Evolutionary conservation across 2,113 vertebrate genomes (phyloP).

Genomic region (Erythrolamprus reginae): DNA sequence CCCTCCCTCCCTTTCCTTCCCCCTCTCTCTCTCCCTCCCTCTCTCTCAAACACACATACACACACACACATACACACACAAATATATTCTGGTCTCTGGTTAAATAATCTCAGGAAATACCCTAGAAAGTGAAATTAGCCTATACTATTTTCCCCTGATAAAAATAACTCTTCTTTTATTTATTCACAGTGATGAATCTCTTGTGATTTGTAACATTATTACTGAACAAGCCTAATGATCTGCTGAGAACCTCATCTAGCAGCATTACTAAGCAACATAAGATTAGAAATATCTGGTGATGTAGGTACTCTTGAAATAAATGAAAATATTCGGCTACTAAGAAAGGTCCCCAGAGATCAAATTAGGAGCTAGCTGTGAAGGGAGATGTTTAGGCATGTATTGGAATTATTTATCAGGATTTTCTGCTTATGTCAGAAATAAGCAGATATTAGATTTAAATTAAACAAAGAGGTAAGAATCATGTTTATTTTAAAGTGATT

Average conservation of each 20-base stretch:
- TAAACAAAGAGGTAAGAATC: slow-evolving; percentile 74
- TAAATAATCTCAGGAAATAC: slow-evolving; percentile 62
- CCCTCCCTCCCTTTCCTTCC: too few relatives aligned
- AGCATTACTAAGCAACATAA: slow-evolving; percentile 69
- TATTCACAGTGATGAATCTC: slow-evolving; percentile 66
- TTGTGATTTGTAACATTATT: slow-evolving; percentile 74
- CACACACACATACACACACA: too few relatives aligned
- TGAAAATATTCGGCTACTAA: slow-evolving; percentile 75
- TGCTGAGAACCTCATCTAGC: slow-evolving; percentile 77
- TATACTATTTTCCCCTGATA: slow-evolving; percentile 58
- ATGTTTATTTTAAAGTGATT: slow-evolving; percentile 68
- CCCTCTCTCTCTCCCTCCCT: too few relatives aligned
- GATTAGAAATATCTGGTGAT: slow-evolving; percentile 75
- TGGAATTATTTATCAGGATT: slow-evolving; percentile 83
- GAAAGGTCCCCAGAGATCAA: slow-evolving; percentile 78
- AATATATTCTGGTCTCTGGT: slow-evolving; percentile 56
- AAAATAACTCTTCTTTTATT: slow-evolving; percentile 66
- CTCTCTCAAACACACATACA: too few relatives aligned
- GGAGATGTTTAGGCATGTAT: slow-evolving; percentile 79
- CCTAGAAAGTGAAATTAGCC: slow-evolving; percentile 65
- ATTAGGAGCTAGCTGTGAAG: slow-evolving; percentile 83
- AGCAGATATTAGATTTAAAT: slow-evolving; percentile 81
- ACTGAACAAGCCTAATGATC: slow-evolving; percentile 82
- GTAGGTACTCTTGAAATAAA: slow-evolving; percentile 70
- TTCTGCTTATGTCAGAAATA: slow-evolving; percentile 74